Base-by-base conservation (phyloP, 2,113 vertebrate genomes). In the Chitala chitala region DNA sequence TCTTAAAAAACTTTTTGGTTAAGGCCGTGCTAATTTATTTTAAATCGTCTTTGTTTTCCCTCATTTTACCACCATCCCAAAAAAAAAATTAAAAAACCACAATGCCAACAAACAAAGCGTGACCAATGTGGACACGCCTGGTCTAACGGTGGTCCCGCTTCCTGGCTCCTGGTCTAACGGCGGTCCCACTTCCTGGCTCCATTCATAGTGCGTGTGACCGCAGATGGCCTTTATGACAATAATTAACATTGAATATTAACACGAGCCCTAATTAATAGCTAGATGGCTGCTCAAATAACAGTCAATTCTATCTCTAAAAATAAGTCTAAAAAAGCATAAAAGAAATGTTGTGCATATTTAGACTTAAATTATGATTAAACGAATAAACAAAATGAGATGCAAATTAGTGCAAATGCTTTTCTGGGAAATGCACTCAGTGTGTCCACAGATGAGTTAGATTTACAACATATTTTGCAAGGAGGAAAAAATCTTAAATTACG, bases 291-390 rank as follows among this genome's bases (percentile, higher is more conserved):
- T n/a, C 54, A 20, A 59, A 61, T 44, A 66, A 24, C 24, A 59
- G 20, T 31, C 42, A 29, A 42, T 33, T 22, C n/a, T 51, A 51
- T 61, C 24, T n/a, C 6, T 46, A 42, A 26, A 46, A 72, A 72
- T 53, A 20, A 8, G 46, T 69, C 31, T 69, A 69, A 69, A 69
- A 31, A 68, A 15, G 44, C 68, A 69, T 69, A 53, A 69, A 69
- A 69, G 46, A 36, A 69, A 69, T 51, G 29, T 33, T 69, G 26
- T 31, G 46, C 68, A 69, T 42, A 69, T 69, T 53, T 69, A 69
- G 44, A 51, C 48, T 56, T 56, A 50, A 69, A 69, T 33, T 46
- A 51, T 51, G 68, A 51, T 69, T 51, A 69, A 51, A n/a, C 31
- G 48, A 69, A 69, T 69, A 26, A 51, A 69, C 68, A 50, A 51